Percentiles rank a stretch among this genome's conserved stretches.
These are phyloP conservation scores for Synergus itoensis DNA, from an alignment of 2,888 invertebrate genomes.

Conservation along the genomic window DNA sequence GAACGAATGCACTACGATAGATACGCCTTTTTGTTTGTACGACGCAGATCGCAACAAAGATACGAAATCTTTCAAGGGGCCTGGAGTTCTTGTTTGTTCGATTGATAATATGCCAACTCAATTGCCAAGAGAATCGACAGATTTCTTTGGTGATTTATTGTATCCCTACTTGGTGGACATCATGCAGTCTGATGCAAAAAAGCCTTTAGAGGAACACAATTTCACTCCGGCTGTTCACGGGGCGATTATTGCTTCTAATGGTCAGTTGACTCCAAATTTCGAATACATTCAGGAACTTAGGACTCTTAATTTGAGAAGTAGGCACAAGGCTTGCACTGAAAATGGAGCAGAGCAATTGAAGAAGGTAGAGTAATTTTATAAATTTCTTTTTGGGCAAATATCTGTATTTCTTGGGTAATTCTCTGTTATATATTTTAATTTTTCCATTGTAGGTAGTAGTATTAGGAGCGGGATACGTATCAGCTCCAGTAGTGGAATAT, in stretches of 20 bases:
- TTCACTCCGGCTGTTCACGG: slow-evolving; percentile 86
- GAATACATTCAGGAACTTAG: slow-evolving; percentile 97
- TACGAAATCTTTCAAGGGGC: slow-evolving; percentile 96
- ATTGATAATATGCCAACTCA: slow-evolving; percentile 99
- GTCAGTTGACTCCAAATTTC: slow-evolving; percentile 93
- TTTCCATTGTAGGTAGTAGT: slow-evolving; percentile 84
- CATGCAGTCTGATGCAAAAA: slow-evolving; percentile 89
- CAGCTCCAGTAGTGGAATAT: slow-evolving; percentile 97
- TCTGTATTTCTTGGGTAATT: no score
- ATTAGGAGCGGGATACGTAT: slow-evolving; percentile 96
- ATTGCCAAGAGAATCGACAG: slow-evolving; percentile 97
- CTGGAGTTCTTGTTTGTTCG: slow-evolving; percentile 99
- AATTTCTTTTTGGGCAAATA: background rate
- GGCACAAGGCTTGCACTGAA: slow-evolving; percentile 84
- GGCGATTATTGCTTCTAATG: slow-evolving; percentile 98
- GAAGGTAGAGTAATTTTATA: slow-evolving; percentile 76
- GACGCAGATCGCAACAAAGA: slow-evolving; percentile 99
- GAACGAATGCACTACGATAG: slow-evolving; percentile 99
- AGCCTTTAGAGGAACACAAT: slow-evolving; percentile 87
- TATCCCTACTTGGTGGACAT: slow-evolving; percentile 94
- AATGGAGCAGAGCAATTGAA: slow-evolving; percentile 79
- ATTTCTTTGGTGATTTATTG: slow-evolving; percentile 97
- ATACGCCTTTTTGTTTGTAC: slow-evolving; percentile 99
- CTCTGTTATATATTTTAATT: background rate
- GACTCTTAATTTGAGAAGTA: slow-evolving; percentile 82